These are phyloP conservation scores for Leptothorax acervorum DNA, from an alignment of 2,888 invertebrate species.

Conservation along the genomic window DNA sequence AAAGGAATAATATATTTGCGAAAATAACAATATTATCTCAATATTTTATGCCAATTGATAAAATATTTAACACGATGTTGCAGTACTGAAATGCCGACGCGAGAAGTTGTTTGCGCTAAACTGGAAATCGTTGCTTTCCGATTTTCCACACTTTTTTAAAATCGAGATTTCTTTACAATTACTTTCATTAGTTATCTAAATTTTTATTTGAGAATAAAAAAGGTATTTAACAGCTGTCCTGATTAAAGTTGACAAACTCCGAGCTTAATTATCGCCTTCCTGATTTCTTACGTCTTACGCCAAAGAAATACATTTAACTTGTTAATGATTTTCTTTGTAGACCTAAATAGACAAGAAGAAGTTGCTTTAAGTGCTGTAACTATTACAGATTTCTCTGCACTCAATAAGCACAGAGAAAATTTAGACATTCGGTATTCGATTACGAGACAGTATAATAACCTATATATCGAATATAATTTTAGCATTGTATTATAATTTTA, in stretches of 20 bases:
- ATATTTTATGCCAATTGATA: neutral
- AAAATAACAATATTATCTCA: neutral
- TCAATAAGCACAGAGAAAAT: neutral
- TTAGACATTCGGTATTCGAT: neutral
- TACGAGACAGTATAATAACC: neutral
- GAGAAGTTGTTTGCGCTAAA: slow-evolving; percentile 12
- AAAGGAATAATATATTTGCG: neutral
- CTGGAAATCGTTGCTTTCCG: neutral
- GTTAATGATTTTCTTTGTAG: slow-evolving; percentile 10
- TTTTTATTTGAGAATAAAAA: slow-evolving; percentile 24
- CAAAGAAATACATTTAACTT: slow-evolving; percentile 45
- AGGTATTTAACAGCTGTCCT: slow-evolving; percentile 21
- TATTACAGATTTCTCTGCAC: slow-evolving; percentile 21
- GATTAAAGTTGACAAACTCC: slow-evolving; percentile 36
- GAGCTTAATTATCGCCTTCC: slow-evolving; percentile 32
- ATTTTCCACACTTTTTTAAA: slow-evolving; percentile 19
- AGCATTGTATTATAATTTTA: neutral
- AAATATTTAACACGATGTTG: slow-evolving; percentile 18
- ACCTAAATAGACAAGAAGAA: slow-evolving; percentile 24
- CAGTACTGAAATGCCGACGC: neutral
- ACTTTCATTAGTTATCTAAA: neutral
- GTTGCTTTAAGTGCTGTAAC: slow-evolving; percentile 22
- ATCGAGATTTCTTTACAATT: slow-evolving; percentile 7
- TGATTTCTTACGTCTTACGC: slow-evolving; percentile 38
- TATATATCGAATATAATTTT: neutral